Evolutionary conservation across 2,888 invertebrate species (phyloP).

Genomic region (Steinernema carpocapsae): DNA sequence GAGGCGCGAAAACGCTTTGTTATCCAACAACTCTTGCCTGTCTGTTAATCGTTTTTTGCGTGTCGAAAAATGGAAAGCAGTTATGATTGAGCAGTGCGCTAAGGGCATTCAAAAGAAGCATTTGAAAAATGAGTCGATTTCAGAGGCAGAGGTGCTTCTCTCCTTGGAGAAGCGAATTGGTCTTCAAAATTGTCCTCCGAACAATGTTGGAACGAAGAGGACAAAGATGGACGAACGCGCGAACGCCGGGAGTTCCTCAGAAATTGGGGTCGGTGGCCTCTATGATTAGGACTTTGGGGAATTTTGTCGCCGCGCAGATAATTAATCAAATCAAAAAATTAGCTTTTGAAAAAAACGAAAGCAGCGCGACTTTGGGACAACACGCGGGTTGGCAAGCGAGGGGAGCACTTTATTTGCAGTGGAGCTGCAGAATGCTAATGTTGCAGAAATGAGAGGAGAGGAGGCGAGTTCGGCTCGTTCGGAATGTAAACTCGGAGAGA

Average conservation of each 20-base stretch:
- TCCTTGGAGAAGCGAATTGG: neutral
- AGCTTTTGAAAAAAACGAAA: slow-evolving; percentile 15
- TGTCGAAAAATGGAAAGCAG: neutral
- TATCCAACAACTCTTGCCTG: neutral
- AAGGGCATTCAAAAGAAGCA: neutral
- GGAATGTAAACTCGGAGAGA: too few species aligned
- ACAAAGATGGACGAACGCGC: neutral
- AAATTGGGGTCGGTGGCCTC: slow-evolving; percentile 14
- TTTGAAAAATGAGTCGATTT: neutral
- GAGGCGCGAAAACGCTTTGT: neutral
- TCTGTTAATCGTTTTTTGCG: slow-evolving; percentile 15
- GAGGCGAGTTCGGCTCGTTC: neutral
- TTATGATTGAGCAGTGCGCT: slow-evolving; percentile 1
- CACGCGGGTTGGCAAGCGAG: too few species aligned
- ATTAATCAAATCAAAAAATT: slow-evolving; percentile 34
- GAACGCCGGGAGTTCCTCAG: neutral
- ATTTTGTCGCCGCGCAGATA: slow-evolving; percentile 29
- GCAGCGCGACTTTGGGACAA: too few species aligned
- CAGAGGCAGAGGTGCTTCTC: neutral
- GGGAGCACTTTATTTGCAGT: too few species aligned
- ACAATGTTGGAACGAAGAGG: neutral
- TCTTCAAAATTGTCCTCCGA: neutral
- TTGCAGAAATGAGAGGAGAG: neutral
- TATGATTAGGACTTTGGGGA: slow-evolving; percentile 32
- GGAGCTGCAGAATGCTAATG: neutral